Percentiles rank a stretch among this genome's conserved stretches.
Evolutionary conservation across 2,113 vertebrate species (phyloP).

Genomic region (Marmota monax): DNA sequence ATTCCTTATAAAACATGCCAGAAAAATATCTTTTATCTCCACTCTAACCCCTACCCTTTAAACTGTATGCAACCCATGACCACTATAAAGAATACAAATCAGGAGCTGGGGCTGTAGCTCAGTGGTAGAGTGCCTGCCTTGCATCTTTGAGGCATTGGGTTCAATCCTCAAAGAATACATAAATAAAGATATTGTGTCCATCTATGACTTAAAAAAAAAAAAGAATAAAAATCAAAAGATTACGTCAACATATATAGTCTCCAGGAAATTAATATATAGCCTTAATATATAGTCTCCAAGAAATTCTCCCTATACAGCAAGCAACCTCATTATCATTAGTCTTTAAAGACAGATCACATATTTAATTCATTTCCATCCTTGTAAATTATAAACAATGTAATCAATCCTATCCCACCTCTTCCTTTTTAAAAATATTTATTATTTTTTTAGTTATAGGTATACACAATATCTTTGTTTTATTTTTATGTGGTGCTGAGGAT

Average conservation of each 20-base stretch:
- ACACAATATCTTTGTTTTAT: no score
- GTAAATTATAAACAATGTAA: conserved; percentile 40
- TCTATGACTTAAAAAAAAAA: no score
- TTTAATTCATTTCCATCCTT: not conserved
- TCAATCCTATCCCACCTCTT: not conserved
- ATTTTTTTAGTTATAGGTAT: no score
- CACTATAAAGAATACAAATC: not conserved
- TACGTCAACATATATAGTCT: not conserved
- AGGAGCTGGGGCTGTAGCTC: not conserved
- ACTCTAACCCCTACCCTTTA: not conserved
- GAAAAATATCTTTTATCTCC: not conserved
- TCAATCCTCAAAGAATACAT: no score
- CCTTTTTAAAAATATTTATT: no score
- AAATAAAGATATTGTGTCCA: no score
- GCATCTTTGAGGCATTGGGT: no score
- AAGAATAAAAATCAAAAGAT: not conserved
- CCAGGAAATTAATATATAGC: no score
- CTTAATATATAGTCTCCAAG: not conserved
- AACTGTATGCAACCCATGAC: not conserved
- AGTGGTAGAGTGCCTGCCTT: no score
- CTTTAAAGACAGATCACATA: conserved; percentile 11
- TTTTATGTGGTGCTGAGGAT: no score
- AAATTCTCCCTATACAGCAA: not conserved
- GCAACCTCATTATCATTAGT: conserved; percentile 39
- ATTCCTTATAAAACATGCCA: not conserved